These are phyloP conservation scores for Mastomys coucha DNA, from an alignment of 2,113 vertebrate genomes.

Conservation along the genomic window DNA sequence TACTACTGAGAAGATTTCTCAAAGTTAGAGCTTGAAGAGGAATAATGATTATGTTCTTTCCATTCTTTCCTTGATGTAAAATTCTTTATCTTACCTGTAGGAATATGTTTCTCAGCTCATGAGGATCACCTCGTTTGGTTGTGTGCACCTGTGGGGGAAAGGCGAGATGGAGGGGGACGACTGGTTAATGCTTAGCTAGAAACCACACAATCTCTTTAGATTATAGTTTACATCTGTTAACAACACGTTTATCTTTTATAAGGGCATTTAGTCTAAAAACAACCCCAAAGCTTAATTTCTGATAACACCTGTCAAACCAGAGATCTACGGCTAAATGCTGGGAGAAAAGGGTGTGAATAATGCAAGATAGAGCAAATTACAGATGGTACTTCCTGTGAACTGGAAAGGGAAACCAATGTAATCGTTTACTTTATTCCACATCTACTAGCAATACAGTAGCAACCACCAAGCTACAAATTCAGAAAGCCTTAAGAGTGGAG, in stretches of 20 bases:
- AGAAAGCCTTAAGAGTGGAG: constrained; percentile 50
- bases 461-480: constrained; percentile 57
- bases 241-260: constrained; percentile 54
- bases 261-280: constrained; percentile 53
- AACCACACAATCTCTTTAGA: background rate
- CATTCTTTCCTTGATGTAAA: background rate
- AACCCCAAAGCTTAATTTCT: constrained; percentile 37
- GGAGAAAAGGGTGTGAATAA: constrained; percentile 56
- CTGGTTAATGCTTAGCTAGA: constrained; percentile 69
- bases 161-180: background rate
- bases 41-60: background rate
- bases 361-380: constrained; percentile 29
- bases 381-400: constrained; percentile 9
- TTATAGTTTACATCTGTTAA: constrained; percentile 55
- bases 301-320: constrained; percentile 77
- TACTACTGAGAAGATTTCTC: constrained; percentile 53
- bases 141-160: constrained; percentile 90
- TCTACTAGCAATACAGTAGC: constrained; percentile 51
- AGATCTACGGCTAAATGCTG: background rate
- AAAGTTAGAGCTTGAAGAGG: constrained; percentile 50
- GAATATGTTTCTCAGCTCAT: constrained; percentile 93
- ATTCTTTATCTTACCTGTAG: constrained; percentile 91
- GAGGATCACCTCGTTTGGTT: constrained; percentile 94
- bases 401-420: constrained; percentile 23
- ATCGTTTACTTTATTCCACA: constrained; percentile 40